Percentiles rank a stretch among this genome's conserved stretches.
Evolutionary conservation across 2,113 vertebrate species (phyloP).

Genomic region (Xenopus borealis): DNA sequence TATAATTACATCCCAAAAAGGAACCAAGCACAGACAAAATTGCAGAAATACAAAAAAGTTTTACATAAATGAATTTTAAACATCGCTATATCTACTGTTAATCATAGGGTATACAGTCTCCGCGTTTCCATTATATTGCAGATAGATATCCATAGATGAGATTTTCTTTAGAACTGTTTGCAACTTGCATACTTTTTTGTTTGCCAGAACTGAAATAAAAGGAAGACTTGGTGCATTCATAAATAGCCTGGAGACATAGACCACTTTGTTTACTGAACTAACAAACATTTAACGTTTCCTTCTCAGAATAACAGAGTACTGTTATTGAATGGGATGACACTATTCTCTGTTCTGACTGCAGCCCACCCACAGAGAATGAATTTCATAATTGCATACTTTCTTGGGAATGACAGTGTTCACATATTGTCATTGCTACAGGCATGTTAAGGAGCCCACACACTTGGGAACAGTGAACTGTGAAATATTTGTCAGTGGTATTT

Average conservation of each 20-base stretch:
- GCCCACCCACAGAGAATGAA: slow-evolving; percentile 73
- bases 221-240: slow-evolving; percentile 47
- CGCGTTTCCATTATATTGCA: too few relatives aligned
- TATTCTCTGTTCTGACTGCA: slow-evolving; percentile 61
- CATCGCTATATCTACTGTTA: too few relatives aligned
- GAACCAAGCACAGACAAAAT: too few relatives aligned
- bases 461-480: not conserved
- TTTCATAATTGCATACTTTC: slow-evolving; percentile 46
- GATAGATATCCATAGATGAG: not conserved
- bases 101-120: too few relatives aligned
- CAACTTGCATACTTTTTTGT: not conserved
- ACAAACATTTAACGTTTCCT: slow-evolving; percentile 65
- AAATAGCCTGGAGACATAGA: slow-evolving; percentile 57
- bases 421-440: slow-evolving; percentile 23
- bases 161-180: not conserved
- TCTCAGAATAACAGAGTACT: slow-evolving; percentile 65
- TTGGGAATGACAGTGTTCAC: slow-evolving; percentile 62
- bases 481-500: not conserved
- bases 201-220: slow-evolving; percentile 42
- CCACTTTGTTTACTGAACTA: slow-evolving; percentile 74
- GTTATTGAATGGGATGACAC: slow-evolving; percentile 74
- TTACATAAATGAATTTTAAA: too few relatives aligned
- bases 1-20: too few relatives aligned
- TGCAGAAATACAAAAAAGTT: too few relatives aligned
- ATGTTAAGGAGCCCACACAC: slow-evolving; percentile 13